Percentiles rank a stretch among this genome's conserved stretches.
Conservation (phyloP, 2,113 vertebrate species). For the Ceratotherium simum region DNA sequence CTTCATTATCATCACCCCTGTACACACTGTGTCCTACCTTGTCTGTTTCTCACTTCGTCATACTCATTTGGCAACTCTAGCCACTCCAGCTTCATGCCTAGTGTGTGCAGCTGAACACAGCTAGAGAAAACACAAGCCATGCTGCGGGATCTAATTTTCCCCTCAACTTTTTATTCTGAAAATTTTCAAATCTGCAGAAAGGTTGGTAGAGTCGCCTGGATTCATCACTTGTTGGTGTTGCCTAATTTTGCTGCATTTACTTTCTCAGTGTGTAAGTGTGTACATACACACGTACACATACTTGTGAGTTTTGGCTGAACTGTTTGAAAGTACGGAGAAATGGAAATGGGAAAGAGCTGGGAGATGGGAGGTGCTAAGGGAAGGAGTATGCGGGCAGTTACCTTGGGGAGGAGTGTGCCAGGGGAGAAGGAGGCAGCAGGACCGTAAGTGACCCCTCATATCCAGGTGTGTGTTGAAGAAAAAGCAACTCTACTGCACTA, state of each 20-base stretch:
- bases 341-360: neutral
- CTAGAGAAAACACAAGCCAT: neutral
- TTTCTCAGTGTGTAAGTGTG: neutral
- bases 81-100: rapidly evolving
- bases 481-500: neutral
- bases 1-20: rapidly evolving
- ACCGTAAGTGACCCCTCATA: rapidly evolving
- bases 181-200: neutral
- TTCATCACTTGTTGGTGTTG: neutral
- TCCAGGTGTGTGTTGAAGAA: neutral
- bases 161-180: neutral
- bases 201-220: neutral
- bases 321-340: neutral
- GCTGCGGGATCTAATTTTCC: neutral
- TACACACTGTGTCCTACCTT: neutral
- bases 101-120: neutral
- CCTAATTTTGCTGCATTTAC: neutral
- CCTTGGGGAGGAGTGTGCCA: neutral
- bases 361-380: neutral
- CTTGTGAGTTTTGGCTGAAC: neutral
- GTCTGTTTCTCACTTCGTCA: neutral
- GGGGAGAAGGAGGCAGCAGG: neutral
- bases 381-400: neutral
- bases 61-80: neutral
- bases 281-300: too few relatives aligned